These are phyloP conservation scores for Urophycis tenuis DNA, from an alignment of 2,797 vertebrate species.

Conservation along the genomic window DNA sequence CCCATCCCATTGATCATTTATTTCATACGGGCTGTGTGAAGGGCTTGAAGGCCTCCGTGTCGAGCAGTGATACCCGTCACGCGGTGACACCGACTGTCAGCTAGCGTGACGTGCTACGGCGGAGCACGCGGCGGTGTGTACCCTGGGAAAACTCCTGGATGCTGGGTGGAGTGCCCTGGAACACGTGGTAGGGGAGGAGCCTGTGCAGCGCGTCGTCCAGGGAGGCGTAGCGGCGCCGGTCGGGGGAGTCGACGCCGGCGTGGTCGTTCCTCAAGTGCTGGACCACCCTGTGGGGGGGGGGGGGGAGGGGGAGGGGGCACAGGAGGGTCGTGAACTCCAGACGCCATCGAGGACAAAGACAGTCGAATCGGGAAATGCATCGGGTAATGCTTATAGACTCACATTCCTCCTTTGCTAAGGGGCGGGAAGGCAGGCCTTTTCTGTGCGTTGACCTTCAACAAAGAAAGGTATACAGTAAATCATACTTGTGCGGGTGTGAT, in stretches of 20 bases:
- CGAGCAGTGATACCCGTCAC: no score
- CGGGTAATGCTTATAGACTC: conserved; percentile 52
- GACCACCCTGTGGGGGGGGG: conserved; percentile 69
- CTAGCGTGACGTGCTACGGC: no score
- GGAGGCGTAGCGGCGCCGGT: conserved; percentile 77
- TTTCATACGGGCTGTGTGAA: neutral
- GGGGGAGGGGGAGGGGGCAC: neutral
- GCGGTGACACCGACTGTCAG: no score
- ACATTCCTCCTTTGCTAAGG: conserved; percentile 91
- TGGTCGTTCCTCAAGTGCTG: conserved; percentile 88
- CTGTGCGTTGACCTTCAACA: conserved; percentile 64
- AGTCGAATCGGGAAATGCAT: neutral
- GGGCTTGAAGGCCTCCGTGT: neutral
- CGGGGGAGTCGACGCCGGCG: conserved; percentile 72
- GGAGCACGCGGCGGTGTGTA: no score
- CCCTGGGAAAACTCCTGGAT: conserved; percentile 86
- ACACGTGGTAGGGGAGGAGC: conserved; percentile 91
- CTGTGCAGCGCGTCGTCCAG: conserved; percentile 79
- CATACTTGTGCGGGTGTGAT: neutral
- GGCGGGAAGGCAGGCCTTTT: conserved; percentile 82
- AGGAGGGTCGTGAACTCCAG: no score
- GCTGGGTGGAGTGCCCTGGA: conserved; percentile 82
- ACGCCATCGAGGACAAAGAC: neutral
- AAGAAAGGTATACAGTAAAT: neutral
- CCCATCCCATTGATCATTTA: neutral